Conservation (phyloP, 2,113 vertebrate genomes). For the Phaetusa simplex region DNA sequence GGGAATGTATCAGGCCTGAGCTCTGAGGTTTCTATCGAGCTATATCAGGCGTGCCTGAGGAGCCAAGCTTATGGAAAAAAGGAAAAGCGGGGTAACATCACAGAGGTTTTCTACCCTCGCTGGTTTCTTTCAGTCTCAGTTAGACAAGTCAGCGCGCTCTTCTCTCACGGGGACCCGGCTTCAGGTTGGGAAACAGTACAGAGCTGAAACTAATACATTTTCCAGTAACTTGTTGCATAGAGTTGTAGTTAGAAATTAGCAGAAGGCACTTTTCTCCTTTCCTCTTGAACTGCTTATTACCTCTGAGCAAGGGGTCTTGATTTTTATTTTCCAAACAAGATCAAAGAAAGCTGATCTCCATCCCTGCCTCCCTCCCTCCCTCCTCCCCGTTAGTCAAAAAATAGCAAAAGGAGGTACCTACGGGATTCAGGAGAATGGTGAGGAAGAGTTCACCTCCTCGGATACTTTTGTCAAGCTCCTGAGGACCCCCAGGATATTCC, state of each 20-base stretch:
- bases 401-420: slow-evolving; percentile 72
- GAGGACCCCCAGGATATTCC: slow-evolving; percentile 95
- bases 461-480: slow-evolving; percentile 96
- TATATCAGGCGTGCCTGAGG: neutral
- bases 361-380: neutral
- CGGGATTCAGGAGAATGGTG: slow-evolving; percentile 94
- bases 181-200: neutral
- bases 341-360: neutral
- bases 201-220: neutral
- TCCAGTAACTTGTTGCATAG: neutral
- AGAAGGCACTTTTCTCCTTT: neutral
- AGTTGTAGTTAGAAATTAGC: neutral
- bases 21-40: neutral
- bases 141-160: neutral
- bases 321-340: neutral
- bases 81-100: neutral
- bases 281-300: neutral
- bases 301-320: neutral
- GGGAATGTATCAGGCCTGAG: neutral
- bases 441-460: slow-evolving; percentile 95
- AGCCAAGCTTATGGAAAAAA: neutral
- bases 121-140: neutral
- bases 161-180: neutral
- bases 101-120: neutral
- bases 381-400: neutral